A percentile compares a stretch with the other conserved stretches of the same genome.
Conservation (phyloP, 2,888 invertebrate genomes). For the Brenthis hecate region DNA sequence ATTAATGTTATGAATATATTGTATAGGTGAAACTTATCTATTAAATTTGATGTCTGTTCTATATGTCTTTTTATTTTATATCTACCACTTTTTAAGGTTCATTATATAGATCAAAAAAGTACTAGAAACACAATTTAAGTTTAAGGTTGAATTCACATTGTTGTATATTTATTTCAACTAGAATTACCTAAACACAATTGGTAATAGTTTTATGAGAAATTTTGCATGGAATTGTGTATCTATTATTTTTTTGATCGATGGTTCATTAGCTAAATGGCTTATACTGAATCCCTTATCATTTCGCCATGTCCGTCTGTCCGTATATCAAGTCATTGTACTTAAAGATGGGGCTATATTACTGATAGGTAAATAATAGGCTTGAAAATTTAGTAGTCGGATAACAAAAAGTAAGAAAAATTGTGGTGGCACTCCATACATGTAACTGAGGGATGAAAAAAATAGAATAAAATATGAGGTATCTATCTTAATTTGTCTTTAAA, state of each 20-base stretch:
- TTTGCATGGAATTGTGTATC: no score
- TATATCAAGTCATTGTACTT: neutral
- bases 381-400: neutral
- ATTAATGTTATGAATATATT: constrained; percentile 75
- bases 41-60: constrained; percentile 83
- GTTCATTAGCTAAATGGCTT: neutral
- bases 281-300: neutral
- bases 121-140: no score
- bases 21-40: constrained; percentile 80
- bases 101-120: no score
- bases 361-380: neutral
- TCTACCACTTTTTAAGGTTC: neutral
- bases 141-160: no score
- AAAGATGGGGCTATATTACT: neutral
- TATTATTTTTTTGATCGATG: no score
- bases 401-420: neutral
- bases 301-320: no score
- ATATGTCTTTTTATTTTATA: constrained; percentile 60
- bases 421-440: neutral
- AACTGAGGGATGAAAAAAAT: no score
- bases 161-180: no score
- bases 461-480: no score
- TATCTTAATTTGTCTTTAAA: no score
- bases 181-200: no score
- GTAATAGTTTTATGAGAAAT: no score